Percentiles rank a stretch among this genome's conserved stretches.
Evolutionary conservation across 1,140 invertebrate genomes (phyloP).

Genomic region (Dreissena polymorpha): DNA sequence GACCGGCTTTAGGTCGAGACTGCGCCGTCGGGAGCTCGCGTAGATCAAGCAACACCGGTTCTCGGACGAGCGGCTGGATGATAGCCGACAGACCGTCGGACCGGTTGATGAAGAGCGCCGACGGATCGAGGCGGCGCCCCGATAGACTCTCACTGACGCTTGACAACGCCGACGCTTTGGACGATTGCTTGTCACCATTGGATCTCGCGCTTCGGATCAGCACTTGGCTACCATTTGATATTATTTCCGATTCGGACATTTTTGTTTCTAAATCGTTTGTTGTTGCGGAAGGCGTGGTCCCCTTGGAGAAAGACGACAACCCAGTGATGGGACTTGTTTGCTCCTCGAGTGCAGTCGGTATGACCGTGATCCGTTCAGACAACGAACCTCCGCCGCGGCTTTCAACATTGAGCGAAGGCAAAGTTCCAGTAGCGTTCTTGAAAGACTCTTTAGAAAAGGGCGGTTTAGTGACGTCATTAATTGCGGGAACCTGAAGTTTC

Average conservation of each 20-base stretch:
- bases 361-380: not conserved
- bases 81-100: conserved; percentile 15
- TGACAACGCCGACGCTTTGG: not conserved
- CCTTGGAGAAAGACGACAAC: conserved; percentile 16
- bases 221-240: not conserved
- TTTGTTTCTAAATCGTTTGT: conserved; percentile 13
- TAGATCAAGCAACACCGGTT: not conserved
- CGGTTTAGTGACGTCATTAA: too few species aligned
- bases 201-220: not conserved
- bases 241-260: not conserved
- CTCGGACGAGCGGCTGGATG: conserved; percentile 17
- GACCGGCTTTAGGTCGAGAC: not conserved
- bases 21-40: not conserved
- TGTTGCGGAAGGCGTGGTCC: not conserved
- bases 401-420: not conserved
- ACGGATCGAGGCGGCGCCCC: too few species aligned
- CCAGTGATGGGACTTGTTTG: conserved; percentile 6
- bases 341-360: conserved; percentile 12
- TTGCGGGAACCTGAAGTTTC: not conserved
- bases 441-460: too few species aligned
- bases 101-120: conserved; percentile 2
- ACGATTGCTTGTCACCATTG: not conserved
- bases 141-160: too few species aligned
- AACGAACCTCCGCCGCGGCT: not conserved
- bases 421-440: not conserved